Evolutionary conservation across 2,113 vertebrate genomes (phyloP), one percentile per base, ranked within the genome.

Genomic region (Protomyctophum bolini): DNA sequence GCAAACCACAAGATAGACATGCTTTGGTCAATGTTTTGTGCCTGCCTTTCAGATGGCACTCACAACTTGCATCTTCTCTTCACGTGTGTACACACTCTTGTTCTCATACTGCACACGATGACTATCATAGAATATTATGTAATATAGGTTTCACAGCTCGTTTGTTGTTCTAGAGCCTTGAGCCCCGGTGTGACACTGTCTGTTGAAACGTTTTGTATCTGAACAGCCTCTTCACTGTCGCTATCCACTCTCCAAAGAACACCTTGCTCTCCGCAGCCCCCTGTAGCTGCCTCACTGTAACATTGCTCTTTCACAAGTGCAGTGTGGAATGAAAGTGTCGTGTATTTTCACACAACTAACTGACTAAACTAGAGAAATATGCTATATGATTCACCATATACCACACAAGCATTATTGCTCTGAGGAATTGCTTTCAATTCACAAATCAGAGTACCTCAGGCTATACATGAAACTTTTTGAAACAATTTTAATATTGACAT

Each of bases 121-220:
- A 41, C 33, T 41, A 6, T 6, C 33, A 41, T 41, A 41, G 33
- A 41, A 41, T 41, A 41, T 41, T 41, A 41, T 41, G 33, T 2
- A 41, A 41, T 41, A 41, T 41, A 41, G 33, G 3, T 41, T 41
- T 41, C 33, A 41, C 33, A 41, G 33, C 33, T 1, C 5, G 33
- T 41, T 33, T 11, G 15, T n/a, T 6, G n/a, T n/a, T 56, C 6
- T 15, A 56, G n/a, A 79, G 55, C 72, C 33, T 70, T 47, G 49
- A 73, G 48, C 46, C 41, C 29, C 57, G 51, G 72, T 49, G 21
- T 63, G 28, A 21, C 21, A 21, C 21, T 21, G 21, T 21, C 21
- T 21, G 21, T 21, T 21, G 21, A 68, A 69, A 41, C 52, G 69
- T 52, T 64, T 70, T 73, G 55, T 55, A 28, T 41, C 33, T 41